Evolutionary conservation across 2,888 invertebrate genomes (phyloP).

Genomic region (Autographa pulchrina): DNA sequence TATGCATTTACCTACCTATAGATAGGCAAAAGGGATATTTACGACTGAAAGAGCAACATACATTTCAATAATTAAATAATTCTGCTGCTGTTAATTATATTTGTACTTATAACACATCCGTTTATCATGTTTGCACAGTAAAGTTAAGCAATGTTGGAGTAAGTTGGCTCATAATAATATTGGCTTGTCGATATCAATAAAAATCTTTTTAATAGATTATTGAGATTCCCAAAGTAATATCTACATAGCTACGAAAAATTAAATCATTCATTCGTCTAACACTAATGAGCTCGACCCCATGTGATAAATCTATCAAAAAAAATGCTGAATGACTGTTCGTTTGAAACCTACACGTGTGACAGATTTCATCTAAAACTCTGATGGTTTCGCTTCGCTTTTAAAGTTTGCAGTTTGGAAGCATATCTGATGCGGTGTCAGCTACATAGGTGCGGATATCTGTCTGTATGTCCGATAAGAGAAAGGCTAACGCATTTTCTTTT

Average conservation of each 20-base stretch:
- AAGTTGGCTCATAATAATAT: neutral
- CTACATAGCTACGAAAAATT: neutral
- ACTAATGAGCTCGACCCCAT: neutral
- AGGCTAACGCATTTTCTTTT: conserved; percentile 4
- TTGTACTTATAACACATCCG: too few species aligned
- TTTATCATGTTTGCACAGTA: neutral
- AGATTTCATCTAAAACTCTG: conserved; percentile 1
- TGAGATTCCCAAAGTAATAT: neutral
- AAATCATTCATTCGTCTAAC: neutral
- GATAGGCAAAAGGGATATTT: too few species aligned
- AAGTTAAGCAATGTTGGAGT: neutral
- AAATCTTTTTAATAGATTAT: neutral
- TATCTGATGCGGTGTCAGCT: conserved; percentile 4
- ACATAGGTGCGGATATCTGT: conserved; percentile 1
- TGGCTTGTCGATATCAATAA: neutral
- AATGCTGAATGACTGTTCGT: neutral
- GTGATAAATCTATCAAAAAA: neutral
- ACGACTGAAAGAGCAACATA: too few species aligned
- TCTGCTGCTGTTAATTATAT: too few species aligned
- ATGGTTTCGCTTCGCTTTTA: neutral
- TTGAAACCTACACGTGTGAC: neutral
- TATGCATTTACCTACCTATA: too few species aligned
- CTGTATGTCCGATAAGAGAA: conserved; percentile 1
- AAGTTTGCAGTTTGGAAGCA: conserved; percentile 12
- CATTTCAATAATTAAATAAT: too few species aligned